Base-by-base conservation (phyloP, 2,888 invertebrate species). In the Drosophila hamatofila region DNA sequence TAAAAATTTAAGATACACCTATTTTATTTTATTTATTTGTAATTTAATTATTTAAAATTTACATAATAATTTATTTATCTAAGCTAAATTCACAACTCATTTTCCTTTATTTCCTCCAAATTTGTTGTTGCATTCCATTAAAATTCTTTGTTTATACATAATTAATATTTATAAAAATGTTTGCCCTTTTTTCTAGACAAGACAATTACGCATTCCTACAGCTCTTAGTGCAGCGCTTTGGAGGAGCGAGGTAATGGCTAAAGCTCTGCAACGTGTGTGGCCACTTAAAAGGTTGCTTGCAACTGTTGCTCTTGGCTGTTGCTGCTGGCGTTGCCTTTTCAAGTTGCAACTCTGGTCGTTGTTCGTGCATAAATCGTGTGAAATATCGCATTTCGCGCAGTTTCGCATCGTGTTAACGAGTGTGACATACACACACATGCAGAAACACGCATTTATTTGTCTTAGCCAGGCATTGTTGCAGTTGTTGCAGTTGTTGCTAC, bases 321-420 rank as follows among this genome's bases (percentile, higher is more conserved):
- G 72, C 62, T 75, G 78, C 78, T 81, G 73, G 64, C 69, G 80
- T 76, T 81, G 66, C 44, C 71, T 67, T 69, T 69, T 59, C 75
- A 65, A 82, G 89, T 78, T 88, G 84, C 88, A 82, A 68, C 76
- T 88, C 82, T 88, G 78, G 83, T 83, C 84, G 83, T 88, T 90
- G 91, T 78, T 68, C 87, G 87, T 91, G 88, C 92, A 92, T 92
- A 92, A 92, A 92, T 92, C 92, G 92, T 92, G 93, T 92, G 92
- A 92, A 92, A 92, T 92, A 92, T 92, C 92, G 88, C 92, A 92
- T 92, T 92, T 91, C 92, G 88, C 90, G 89, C 89, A 89, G 90
- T 88, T 87, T 89, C 89, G 87, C 90, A 90, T 77, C 86, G 90
- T 86, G 90, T 87, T 87, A 87, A 87, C 86, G 90, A 87, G 90